Conservation (phyloP, 2,797 vertebrate genomes). For the Darevskia mixta region DNA sequence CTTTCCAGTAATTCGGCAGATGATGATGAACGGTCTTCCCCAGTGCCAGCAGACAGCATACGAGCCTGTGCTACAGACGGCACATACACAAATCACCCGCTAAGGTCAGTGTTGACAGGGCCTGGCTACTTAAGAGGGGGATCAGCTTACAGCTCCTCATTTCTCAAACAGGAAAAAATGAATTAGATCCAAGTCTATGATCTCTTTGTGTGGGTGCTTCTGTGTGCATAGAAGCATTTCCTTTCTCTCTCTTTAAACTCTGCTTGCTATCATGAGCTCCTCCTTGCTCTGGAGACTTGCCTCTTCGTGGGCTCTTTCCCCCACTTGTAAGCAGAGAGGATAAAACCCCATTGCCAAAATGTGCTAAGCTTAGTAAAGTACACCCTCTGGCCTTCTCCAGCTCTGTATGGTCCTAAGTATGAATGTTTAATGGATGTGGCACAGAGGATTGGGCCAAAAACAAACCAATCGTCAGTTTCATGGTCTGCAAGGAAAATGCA, state of each 20-base stretch:
- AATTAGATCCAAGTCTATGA: constrained; percentile 20
- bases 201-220: not conserved
- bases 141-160: constrained; percentile 44
- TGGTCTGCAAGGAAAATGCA: constrained; percentile 37
- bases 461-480: constrained; percentile 21
- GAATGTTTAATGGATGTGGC: constrained; percentile 22
- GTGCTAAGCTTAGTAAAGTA: constrained; percentile 2
- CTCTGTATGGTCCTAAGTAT: not conserved
- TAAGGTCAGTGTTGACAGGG: constrained; percentile 6
- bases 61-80: not conserved
- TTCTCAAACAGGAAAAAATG: constrained; percentile 40
- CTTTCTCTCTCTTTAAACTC: not conserved
- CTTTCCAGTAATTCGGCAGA: constrained; percentile 18
- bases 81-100: not conserved
- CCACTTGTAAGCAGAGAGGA: constrained; percentile 19
- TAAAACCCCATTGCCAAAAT: constrained; percentile 12
- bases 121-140: constrained; percentile 32
- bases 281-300: not conserved
- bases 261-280: not conserved
- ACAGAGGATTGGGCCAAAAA: constrained; percentile 15
- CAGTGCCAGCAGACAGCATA: not conserved
- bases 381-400: not conserved
- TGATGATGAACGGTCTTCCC: constrained; percentile 12
- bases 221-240: not conserved
- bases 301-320: not conserved